A percentile compares a stretch with the other conserved stretches of the same genome.
Conservation (phyloP, 2,888 invertebrate genomes). For the Spisula subtruncata region DNA sequence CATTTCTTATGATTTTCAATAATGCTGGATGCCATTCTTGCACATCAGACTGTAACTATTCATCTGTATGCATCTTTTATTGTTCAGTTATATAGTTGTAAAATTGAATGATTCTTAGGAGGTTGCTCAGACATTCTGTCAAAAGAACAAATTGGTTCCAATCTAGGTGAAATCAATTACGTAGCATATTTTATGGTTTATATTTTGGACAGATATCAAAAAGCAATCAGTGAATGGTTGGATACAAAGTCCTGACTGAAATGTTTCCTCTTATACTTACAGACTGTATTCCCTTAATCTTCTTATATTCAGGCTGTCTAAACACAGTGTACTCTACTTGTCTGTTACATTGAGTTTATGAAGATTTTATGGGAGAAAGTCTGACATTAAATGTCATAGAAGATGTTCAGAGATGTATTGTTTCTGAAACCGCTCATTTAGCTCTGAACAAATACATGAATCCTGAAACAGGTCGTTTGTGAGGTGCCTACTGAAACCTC, state of each 20-base stretch:
- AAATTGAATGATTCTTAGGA: neutral
- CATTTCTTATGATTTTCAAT: neutral
- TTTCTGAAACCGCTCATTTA: neutral
- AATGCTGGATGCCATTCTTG: too few species aligned
- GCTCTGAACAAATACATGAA: too few species aligned
- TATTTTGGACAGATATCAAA: neutral
- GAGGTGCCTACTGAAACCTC: too few species aligned
- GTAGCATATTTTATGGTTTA: neutral
- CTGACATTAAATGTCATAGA: slow-evolving; percentile 4
- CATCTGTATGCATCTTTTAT: neutral
- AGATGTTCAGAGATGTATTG: neutral
- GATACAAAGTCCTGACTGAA: neutral
- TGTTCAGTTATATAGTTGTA: neutral
- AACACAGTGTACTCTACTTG: neutral
- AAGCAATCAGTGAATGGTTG: neutral
- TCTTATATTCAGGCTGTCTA: neutral
- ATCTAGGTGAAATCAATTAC: neutral
- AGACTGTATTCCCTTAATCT: neutral
- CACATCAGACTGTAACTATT: too few species aligned
- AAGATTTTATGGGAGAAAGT: slow-evolving; percentile 38
- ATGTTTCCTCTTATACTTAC: neutral
- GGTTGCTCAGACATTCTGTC: neutral
- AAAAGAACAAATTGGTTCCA: neutral
- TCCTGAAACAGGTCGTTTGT: too few species aligned
- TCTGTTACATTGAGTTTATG: slow-evolving; percentile 40